Conservation (phyloP, 2,888 invertebrate genomes). For the Ligdia adustata region DNA sequence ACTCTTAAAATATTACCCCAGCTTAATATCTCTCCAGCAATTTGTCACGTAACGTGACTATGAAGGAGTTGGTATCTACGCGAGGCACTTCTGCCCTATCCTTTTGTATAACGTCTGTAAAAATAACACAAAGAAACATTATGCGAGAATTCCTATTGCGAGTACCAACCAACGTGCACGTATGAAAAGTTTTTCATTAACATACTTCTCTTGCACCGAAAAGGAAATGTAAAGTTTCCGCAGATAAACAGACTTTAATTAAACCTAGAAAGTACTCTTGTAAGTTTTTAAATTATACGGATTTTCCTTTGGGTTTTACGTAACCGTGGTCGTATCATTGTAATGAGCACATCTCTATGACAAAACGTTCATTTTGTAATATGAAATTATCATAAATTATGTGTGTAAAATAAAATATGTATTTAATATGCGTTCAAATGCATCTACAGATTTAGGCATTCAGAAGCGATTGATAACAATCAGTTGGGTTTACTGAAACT, state of each 20-base stretch:
- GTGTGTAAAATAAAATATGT: too few relatives aligned
- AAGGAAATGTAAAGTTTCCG: not conserved
- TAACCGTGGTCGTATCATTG: too few relatives aligned
- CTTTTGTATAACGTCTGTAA: not conserved
- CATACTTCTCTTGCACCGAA: not conserved
- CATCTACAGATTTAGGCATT: too few relatives aligned
- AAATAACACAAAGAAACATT: not conserved
- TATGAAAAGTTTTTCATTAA: constrained; percentile 3
- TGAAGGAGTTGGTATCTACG: not conserved
- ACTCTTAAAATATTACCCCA: constrained; percentile 14
- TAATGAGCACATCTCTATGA: too few relatives aligned
- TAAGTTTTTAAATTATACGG: too few relatives aligned
- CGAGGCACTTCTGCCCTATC: not conserved
- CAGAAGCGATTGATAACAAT: too few relatives aligned
- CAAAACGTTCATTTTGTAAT: too few relatives aligned
- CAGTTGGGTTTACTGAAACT: too few relatives aligned
- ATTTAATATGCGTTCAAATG: too few relatives aligned
- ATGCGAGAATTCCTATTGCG: not conserved
- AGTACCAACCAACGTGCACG: not conserved
- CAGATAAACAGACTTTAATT: not conserved
- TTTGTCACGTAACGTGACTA: constrained; percentile 10
- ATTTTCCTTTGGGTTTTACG: too few relatives aligned
- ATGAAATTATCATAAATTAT: too few relatives aligned
- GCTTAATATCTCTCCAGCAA: constrained; percentile 10
- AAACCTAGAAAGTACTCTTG: not conserved